Percentiles rank a stretch among this genome's conserved stretches.
phyloP scores from a whole-genome alignment of 2,888 invertebrate species.

The Onchidella celtica region DNA sequence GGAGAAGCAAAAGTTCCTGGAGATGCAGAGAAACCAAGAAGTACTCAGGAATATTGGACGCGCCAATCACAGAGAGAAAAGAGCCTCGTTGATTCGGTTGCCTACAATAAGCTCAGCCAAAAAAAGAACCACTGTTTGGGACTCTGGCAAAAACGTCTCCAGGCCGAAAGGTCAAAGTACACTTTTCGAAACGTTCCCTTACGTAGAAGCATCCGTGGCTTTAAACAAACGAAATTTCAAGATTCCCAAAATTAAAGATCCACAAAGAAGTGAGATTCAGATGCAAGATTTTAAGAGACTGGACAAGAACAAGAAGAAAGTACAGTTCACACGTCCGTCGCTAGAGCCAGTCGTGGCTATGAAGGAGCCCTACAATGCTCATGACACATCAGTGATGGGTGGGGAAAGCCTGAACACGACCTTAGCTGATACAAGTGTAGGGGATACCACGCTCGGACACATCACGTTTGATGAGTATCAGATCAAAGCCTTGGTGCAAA shows the following conservation, averaged over 20 bases:
- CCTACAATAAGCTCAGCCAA: constrained; percentile 46
- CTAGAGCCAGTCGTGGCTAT: too few relatives aligned
- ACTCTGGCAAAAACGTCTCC: constrained; percentile 56
- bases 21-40: constrained; percentile 23
- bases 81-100: constrained; percentile 23
- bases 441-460: background rate
- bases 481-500: background rate
- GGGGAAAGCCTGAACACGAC: constrained; percentile 31
- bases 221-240: constrained; percentile 53
- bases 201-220: constrained; percentile 30
- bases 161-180: constrained; percentile 36
- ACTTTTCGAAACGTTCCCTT: constrained; percentile 27
- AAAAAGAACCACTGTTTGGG: constrained; percentile 58
- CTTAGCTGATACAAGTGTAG: constrained; percentile 19
- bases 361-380: background rate
- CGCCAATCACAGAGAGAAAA: constrained; percentile 7
- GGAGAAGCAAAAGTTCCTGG: constrained; percentile 24
- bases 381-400: background rate
- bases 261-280: constrained; percentile 60
- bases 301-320: constrained; percentile 48
- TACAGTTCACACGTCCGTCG: constrained; percentile 22
- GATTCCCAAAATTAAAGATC: constrained; percentile 63
- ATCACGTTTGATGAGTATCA: constrained; percentile 57
- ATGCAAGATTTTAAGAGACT: constrained; percentile 48
- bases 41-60: constrained; percentile 20